Evolutionary conservation across 2,888 invertebrate genomes (phyloP), one percentile per base, ranked within the genome.

Genomic region (Plemyria rubiginata): DNA sequence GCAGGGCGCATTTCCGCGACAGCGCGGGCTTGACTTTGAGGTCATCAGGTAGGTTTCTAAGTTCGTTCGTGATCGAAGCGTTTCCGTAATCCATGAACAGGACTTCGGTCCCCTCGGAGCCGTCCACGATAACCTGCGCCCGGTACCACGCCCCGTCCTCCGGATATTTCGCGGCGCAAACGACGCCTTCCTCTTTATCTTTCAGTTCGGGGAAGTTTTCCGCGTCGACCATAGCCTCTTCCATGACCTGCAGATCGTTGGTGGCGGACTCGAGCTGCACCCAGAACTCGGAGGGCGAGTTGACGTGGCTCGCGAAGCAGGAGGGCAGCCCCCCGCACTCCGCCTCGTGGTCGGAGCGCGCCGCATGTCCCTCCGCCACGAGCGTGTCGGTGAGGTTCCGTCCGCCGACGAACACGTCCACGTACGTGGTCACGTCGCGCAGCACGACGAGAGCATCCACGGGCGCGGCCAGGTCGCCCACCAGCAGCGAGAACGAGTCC

Each of bases 221-320:
- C 0, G 94, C 94, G 15, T 94, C 92, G 0, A 87, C 84, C 83
- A 96, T 87, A 62, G 94, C 93, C 0, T 92, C 82, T 62, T 94
- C 94, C 80, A 96, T 94, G 9, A 93, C 78, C 65, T 95, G 94
- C 40, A 96, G 74, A 7, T 94, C 94, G 0, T 84, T 69, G 0
- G 90, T 79, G 0, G 91, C 87, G n/a, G 94, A 94, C 73, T 96
- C 96, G 66, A 96, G 90, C 76, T 97, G 97, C 16, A 97, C 94
- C 94, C 96, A 97, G 80, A 97, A 97, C 75, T 97, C 96, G 0
- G 94, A 94, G 0, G 96, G 95, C 0, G 95, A 95, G 79, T 96
- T 95, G 0, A 95, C 92, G 75, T 96, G 96, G 67, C 96, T 96
- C 0, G 97, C 94, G 77, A 95, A 96, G 65, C 96, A 96, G 0